Evolutionary conservation across 2,888 invertebrate genomes (phyloP), one percentile per base, ranked within the genome.

Genomic region (Tineola bisselliella): DNA sequence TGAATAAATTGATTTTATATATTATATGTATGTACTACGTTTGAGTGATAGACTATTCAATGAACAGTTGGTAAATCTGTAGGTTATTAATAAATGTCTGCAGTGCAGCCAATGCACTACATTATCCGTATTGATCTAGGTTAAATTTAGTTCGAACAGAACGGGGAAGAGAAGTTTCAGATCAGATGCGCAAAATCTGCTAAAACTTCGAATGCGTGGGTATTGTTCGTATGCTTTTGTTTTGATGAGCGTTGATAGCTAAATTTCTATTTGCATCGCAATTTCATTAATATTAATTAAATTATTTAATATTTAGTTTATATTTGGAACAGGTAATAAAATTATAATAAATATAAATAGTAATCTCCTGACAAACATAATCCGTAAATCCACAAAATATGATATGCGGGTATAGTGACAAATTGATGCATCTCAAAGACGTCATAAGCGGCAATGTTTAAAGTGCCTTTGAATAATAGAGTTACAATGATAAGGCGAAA

Each of bases 401-500:
- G 64, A 72, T 72, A 81, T 82, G 79, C 81, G 81, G 81, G 81
- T 69, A 63, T 70, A 74, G 76, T 79, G 80, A 81, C 79, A 81
- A 81, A 81, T 79, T 76, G 79, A 76, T 71, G 69, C 66, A 68
- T 68, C 66, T 71, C 72, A 75, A 75, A 77, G 75, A 67, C 69
- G 69, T 68, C 70, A 67, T 62, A 66, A 64, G 64, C 64, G 66
- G 63, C 66, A 68, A 64, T 68, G 69, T 71, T 72, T 73, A 74
- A 74, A 76, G 72, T 74, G 78, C 72, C 77, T 76, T 72, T 83
- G 80, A 84, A 77, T 84, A 77, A 83, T 82, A 79, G 76, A 78
- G 71, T 65, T 61, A 68, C 69, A 65, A 72, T 84, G 84, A 84
- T 71, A 64, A 61, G 62, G 77, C 82, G 71, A 64, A 71, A 69